Conservation (phyloP, 2,797 vertebrate species). For the Alectoris magna region DNA sequence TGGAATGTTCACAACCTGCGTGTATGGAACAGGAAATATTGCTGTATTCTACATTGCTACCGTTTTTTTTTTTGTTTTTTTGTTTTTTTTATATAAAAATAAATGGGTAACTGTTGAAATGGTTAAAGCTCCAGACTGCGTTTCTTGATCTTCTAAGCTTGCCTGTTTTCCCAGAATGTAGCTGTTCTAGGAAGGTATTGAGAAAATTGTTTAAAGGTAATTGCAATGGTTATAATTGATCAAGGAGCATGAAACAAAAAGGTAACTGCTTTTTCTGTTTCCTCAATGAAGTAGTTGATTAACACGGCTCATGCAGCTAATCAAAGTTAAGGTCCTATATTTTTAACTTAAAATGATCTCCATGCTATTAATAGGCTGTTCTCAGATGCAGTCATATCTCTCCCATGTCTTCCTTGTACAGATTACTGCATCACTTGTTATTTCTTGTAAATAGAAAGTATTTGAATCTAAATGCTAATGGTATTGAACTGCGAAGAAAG, state of each 20-base stretch:
- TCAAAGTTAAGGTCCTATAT: not conserved
- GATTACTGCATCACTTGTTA: not conserved
- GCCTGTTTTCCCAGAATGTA: not conserved
- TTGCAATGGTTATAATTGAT: not conserved
- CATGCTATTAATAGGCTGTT: not conserved
- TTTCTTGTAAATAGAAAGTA: not conserved
- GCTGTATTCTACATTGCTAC: constrained; percentile 85
- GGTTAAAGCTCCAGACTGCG: constrained; percentile 32
- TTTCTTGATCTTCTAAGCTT: constrained; percentile 37
- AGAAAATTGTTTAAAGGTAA: not conserved
- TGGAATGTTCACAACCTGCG: constrained; percentile 80
- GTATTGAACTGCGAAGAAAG: not conserved
- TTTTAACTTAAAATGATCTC: not conserved
- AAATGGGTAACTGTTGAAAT: constrained; percentile 81
- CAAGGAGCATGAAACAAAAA: not conserved
- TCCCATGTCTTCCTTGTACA: not conserved
- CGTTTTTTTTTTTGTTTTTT: constrained; percentile 83
- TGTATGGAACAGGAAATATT: constrained; percentile 80
- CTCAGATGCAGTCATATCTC: not conserved
- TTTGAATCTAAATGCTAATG: not conserved
- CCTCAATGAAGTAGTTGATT: not conserved
- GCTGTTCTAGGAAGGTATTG: not conserved
- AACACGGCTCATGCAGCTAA: not conserved
- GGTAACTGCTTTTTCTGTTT: not conserved
- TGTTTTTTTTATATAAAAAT: constrained; percentile 84